Conservation (phyloP, 1,140 invertebrate species). For the Oryzaephilus surinamensis region DNA sequence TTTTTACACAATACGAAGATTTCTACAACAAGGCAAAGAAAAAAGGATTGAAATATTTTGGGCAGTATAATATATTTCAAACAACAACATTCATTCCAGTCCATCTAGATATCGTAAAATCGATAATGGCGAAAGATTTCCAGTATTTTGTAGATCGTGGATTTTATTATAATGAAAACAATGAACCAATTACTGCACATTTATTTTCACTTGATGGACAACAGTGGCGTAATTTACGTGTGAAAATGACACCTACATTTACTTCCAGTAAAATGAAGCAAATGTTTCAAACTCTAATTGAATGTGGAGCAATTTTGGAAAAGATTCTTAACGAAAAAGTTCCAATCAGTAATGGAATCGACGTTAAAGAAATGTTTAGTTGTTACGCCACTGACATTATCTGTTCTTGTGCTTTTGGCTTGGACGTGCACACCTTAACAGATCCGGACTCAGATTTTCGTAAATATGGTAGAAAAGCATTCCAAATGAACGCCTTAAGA, state of each 20-base stretch:
- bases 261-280: conserved; percentile 38
- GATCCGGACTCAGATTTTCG: no score
- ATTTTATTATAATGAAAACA: conserved; percentile 37
- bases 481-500: no score
- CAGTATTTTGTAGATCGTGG: conserved; percentile 40
- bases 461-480: no score
- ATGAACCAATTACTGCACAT: conserved; percentile 37
- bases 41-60: conserved; percentile 11
- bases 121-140: conserved; percentile 10
- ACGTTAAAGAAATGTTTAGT: no score
- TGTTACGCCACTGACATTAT: no score
- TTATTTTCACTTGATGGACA: conserved; percentile 36
- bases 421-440: no score
- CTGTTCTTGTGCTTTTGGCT: no score
- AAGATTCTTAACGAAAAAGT: no score
- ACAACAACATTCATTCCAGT: no score
- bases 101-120: conserved; percentile 10
- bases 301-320: no score
- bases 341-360: no score
- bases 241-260: conserved; percentile 33
- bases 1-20: conserved; percentile 7
- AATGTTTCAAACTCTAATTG: conserved; percentile 35
- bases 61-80: no score
- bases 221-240: conserved; percentile 37
- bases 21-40: conserved; percentile 17